Percentiles rank a stretch among this genome's conserved stretches.
Evolutionary conservation across 2,888 invertebrate species (phyloP).

Genomic region (Neelides folsomi): DNA sequence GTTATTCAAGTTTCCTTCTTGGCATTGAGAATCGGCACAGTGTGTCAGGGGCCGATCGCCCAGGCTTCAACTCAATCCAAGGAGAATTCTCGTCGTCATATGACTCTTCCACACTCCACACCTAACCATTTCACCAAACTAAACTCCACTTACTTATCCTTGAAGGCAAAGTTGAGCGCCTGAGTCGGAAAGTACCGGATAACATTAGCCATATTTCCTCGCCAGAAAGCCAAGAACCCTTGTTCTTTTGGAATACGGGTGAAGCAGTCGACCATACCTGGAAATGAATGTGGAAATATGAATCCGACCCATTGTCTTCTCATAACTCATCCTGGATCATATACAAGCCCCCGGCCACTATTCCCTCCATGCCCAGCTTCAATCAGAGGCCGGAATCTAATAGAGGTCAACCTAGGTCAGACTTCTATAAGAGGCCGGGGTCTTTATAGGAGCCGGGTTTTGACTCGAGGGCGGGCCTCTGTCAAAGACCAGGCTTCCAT

Average conservation of each 20-base stretch:
- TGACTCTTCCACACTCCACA: not conserved
- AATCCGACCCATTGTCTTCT: not conserved
- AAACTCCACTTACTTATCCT: slow-evolving; percentile 36
- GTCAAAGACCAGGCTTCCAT: no score
- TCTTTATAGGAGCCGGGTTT: no score
- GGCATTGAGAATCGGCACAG: not conserved
- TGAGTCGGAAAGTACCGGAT: slow-evolving; percentile 42
- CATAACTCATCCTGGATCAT: no score
- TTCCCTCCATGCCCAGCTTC: no score
- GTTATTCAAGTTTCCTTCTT: not conserved
- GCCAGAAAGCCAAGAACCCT: slow-evolving; percentile 40
- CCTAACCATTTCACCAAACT: not conserved
- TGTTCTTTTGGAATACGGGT: slow-evolving; percentile 38
- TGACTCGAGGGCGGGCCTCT: no score
- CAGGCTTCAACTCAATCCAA: not conserved
- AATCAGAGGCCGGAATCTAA: no score
- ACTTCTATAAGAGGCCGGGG: no score
- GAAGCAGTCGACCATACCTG: slow-evolving; percentile 40
- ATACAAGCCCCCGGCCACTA: no score
- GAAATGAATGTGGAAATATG: slow-evolving; percentile 8
- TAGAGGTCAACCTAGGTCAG: no score
- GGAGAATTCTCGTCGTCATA: not conserved
- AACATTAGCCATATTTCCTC: slow-evolving; percentile 43
- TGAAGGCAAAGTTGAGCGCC: slow-evolving; percentile 43
- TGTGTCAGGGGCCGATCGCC: not conserved